phyloP scores from a whole-genome alignment of 2,888 invertebrate species.

The Xylota segnis region DNA sequence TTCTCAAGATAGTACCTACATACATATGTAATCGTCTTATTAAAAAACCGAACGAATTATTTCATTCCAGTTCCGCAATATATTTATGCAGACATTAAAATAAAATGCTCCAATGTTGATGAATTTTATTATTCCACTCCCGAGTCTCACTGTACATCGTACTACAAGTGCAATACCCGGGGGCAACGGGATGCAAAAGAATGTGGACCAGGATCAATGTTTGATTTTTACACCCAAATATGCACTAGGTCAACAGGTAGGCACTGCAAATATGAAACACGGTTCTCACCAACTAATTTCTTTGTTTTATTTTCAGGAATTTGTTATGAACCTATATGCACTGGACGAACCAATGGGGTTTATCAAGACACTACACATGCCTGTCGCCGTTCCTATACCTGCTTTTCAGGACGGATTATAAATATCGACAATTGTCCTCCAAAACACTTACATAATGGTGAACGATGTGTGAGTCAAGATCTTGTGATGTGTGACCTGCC shows the following conservation, averaged over 20 bases:
- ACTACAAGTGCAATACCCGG: slow-evolving; percentile 85
- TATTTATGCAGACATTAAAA: slow-evolving; percentile 71
- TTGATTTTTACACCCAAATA: slow-evolving; percentile 86
- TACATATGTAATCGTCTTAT: too few relatives aligned
- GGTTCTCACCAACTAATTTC: neutral
- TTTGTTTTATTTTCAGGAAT: slow-evolving; percentile 82
- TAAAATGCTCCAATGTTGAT: slow-evolving; percentile 79
- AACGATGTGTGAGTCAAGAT: slow-evolving; percentile 84
- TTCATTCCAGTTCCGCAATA: slow-evolving; percentile 51
- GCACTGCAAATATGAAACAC: neutral
- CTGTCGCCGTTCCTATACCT: slow-evolving; percentile 85
- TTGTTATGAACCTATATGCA: slow-evolving; percentile 87
- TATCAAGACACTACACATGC: slow-evolving; percentile 87
- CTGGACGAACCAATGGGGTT: slow-evolving; percentile 86
- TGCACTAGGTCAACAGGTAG: slow-evolving; percentile 85
- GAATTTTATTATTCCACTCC: slow-evolving; percentile 85
- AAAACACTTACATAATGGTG: slow-evolving; percentile 86
- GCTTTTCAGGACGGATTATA: slow-evolving; percentile 85
- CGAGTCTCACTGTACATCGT: slow-evolving; percentile 86
- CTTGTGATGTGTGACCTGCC: slow-evolving; percentile 85
- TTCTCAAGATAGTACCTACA: too few relatives aligned
- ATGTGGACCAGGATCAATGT: slow-evolving; percentile 86
- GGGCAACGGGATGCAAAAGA: slow-evolving; percentile 83
- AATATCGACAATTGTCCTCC: slow-evolving; percentile 85
- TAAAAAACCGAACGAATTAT: neutral